phyloP scores from a whole-genome alignment of 2,888 invertebrate genomes.

The Drosophila parthenogenetica region DNA sequence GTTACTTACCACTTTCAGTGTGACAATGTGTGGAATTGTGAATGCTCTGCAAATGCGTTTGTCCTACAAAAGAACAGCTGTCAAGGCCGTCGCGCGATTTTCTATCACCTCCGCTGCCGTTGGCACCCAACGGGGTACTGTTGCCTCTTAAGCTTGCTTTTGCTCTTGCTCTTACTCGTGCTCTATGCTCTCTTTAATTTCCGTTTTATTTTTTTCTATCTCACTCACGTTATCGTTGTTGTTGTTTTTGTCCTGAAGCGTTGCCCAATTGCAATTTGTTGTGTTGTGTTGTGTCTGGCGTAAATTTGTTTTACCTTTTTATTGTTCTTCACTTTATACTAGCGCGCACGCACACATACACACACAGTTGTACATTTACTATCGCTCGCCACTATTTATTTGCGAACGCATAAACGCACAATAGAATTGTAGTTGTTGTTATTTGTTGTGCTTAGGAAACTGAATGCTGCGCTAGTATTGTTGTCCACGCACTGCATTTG shows the following conservation, averaged over 20 bases:
- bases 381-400: slow-evolving; percentile 35
- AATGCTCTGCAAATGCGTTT: slow-evolving; percentile 39
- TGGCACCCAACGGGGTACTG: slow-evolving; percentile 40
- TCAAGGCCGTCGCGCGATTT: slow-evolving; percentile 52
- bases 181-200: not conserved
- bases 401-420: slow-evolving; percentile 32
- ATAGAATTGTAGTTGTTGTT: slow-evolving; percentile 23
- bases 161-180: not conserved
- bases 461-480: slow-evolving; percentile 35
- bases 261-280: slow-evolving; percentile 42
- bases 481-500: slow-evolving; percentile 37
- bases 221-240: slow-evolving; percentile 1
- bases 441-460: slow-evolving; percentile 38
- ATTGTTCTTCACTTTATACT: slow-evolving; percentile 8
- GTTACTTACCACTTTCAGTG: slow-evolving; percentile 42
- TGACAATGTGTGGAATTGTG: slow-evolving; percentile 2
- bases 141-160: slow-evolving; percentile 27
- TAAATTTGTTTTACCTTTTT: slow-evolving; percentile 22
- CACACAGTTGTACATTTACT: slow-evolving; percentile 11
- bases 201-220: not conserved
- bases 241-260: slow-evolving; percentile 20
- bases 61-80: slow-evolving; percentile 53
- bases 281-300: slow-evolving; percentile 56
- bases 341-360: not conserved
- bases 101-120: slow-evolving; percentile 19